These are phyloP conservation scores for Calliopum simillimum DNA, from an alignment of 2,888 invertebrate genomes.

Conservation along the genomic window DNA sequence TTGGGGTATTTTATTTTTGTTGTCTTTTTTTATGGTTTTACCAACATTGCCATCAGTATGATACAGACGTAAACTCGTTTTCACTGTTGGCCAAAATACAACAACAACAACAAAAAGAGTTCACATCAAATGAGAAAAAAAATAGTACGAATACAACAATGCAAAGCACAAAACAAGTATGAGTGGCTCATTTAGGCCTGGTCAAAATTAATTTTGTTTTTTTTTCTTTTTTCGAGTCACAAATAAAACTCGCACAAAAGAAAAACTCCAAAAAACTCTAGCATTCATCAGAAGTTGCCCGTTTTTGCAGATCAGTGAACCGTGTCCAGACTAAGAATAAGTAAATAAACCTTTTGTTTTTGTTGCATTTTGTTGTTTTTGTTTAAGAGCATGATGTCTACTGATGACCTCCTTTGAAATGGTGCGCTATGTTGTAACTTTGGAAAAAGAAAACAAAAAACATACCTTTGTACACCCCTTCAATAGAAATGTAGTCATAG, in stretches of 20 bases:
- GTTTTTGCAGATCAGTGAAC: constrained; percentile 20
- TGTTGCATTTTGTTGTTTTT: background rate
- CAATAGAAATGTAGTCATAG: background rate
- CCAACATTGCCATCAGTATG: too few species aligned
- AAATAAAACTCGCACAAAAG: constrained; percentile 13
- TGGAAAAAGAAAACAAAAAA: background rate
- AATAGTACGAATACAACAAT: background rate
- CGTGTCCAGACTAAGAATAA: constrained; percentile 5
- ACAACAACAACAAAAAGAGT: background rate
- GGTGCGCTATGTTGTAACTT: too few species aligned
- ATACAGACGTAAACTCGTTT: too few species aligned
- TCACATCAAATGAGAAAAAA: background rate
- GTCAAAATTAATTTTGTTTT: too few species aligned
- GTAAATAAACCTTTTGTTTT: too few species aligned
- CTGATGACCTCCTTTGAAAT: constrained; percentile 12
- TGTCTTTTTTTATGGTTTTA: too few species aligned
- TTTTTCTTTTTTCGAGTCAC: background rate
- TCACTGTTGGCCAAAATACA: too few species aligned
- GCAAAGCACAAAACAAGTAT: background rate
- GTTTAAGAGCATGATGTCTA: constrained; percentile 6
- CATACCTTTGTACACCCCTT: too few species aligned
- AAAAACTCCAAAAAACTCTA: background rate
- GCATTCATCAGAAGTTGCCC: background rate
- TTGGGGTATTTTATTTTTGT: too few species aligned
- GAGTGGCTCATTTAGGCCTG: too few species aligned